Conservation (phyloP, 2,113 vertebrate species). For the Cettia cetti region DNA sequence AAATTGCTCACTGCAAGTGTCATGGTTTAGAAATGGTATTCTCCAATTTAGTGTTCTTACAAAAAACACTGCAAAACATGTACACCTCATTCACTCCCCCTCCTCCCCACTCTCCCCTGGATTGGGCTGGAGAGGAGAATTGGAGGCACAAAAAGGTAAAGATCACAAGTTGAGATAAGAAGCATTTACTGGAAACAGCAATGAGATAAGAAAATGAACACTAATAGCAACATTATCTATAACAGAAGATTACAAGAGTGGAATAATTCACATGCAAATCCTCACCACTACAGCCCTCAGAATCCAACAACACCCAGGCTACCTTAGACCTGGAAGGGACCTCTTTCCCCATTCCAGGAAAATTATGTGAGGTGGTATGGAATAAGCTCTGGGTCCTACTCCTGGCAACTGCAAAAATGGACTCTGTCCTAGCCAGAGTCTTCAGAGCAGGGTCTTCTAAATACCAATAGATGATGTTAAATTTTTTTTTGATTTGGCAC, state of each 20-base stretch:
- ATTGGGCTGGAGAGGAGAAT: not conserved
- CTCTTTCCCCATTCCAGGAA: not conserved
- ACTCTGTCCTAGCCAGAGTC: not conserved
- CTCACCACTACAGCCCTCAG: not conserved
- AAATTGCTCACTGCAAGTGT: not conserved
- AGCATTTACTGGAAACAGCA: not conserved
- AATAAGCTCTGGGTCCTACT: not conserved
- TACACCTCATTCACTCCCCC: rapidly evolving
- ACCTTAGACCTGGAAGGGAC: not conserved
- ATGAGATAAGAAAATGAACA: not conserved
- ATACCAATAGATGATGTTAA: not conserved
- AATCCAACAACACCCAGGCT: not conserved
- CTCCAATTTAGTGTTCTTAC: not conserved
- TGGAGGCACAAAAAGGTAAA: not conserved
- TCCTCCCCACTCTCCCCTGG: not conserved
- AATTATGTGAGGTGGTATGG: not conserved
- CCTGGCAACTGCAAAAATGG: not conserved
- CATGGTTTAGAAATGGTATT: not conserved
- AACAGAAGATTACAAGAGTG: not conserved
- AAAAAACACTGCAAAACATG: not conserved
- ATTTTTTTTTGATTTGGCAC: not conserved
- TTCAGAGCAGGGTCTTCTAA: not conserved
- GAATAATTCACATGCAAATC: not conserved
- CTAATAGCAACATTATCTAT: not conserved
- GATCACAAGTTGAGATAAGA: not conserved